Conservation (phyloP, 2,888 invertebrate species). For the Meiosimyza platycephala region DNA sequence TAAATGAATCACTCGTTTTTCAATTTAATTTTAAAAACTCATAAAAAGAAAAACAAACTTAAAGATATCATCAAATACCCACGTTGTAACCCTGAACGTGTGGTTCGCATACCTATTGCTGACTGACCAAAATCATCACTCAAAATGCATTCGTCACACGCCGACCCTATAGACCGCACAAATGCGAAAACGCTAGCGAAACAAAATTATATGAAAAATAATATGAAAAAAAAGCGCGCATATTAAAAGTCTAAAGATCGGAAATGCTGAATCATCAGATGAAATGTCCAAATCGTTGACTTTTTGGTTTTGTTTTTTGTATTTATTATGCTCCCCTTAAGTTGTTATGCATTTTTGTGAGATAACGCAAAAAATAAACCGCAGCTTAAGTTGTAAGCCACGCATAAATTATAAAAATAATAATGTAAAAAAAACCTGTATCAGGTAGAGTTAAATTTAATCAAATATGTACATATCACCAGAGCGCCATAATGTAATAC, state of each 20-base stretch:
- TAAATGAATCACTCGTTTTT: slow-evolving; percentile 20
- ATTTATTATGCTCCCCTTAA: no score
- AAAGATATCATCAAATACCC: no score
- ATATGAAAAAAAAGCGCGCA: neutral
- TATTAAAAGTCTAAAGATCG: neutral
- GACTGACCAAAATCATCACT: no score
- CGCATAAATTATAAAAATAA: slow-evolving; percentile 1
- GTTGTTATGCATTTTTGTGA: no score
- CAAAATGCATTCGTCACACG: neutral
- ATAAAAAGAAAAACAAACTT: neutral
- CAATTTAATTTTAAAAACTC: slow-evolving; percentile 25
- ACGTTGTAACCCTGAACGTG: neutral
- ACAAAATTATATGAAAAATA: neutral
- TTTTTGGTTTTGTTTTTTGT: no score
- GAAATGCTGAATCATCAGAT: slow-evolving; percentile 21
- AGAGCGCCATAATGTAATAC: no score
- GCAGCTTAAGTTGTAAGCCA: neutral
- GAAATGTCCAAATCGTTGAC: neutral
- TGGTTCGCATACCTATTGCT: neutral
- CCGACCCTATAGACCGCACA: neutral
- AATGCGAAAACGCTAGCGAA: neutral
- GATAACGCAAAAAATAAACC: no score
- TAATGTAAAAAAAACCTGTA: neutral
- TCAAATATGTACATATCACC: no score
- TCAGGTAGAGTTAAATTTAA: neutral